phyloP scores from a whole-genome alignment of 2,797 vertebrate species.

The Trematomus bernacchii region DNA sequence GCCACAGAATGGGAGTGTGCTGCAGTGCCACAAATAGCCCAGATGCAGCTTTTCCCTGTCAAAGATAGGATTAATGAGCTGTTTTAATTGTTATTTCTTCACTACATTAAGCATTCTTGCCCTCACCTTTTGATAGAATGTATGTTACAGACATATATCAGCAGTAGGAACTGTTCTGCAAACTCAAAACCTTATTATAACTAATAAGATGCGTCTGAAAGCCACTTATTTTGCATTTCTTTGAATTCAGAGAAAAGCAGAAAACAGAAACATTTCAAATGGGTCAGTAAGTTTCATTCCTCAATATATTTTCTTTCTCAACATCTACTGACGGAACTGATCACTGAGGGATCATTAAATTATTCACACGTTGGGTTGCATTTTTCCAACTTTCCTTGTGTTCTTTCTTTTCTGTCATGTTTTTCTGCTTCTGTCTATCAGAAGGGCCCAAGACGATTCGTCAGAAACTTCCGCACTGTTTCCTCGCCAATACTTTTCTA shows the following conservation, averaged over 20 bases:
- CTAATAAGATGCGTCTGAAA: slow-evolving; percentile 23
- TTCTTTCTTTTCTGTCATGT: slow-evolving; percentile 32
- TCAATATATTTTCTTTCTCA: slow-evolving; percentile 24
- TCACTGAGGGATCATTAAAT: slow-evolving; percentile 54
- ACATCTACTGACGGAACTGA: slow-evolving; percentile 36
- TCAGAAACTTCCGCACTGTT: slow-evolving; percentile 13
- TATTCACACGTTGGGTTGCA: slow-evolving; percentile 47
- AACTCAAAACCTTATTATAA: slow-evolving; percentile 3
- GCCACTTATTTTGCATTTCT: slow-evolving; percentile 18
- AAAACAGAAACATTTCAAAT: slow-evolving; percentile 45
- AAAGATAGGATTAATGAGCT: slow-evolving; percentile 48
- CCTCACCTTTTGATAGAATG: slow-evolving; percentile 19
- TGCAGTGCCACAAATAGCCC: slow-evolving; percentile 27
- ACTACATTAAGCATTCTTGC: background rate
- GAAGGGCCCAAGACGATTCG: slow-evolving; percentile 47
- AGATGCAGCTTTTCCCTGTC: slow-evolving; percentile 38
- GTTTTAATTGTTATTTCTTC: slow-evolving; percentile 46
- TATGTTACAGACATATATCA: slow-evolving; percentile 20
- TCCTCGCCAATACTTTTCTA: slow-evolving; percentile 12
- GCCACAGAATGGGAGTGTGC: slow-evolving; percentile 23
- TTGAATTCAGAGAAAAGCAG: slow-evolving; percentile 24
- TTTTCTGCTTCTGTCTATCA: slow-evolving; percentile 46
- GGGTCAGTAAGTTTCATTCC: slow-evolving; percentile 50
- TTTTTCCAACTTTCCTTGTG: slow-evolving; percentile 16
- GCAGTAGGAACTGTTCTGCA: slow-evolving; percentile 6